Evolutionary conservation across 2,888 invertebrate genomes (phyloP).

Genomic region (Trisateles emortualis): DNA sequence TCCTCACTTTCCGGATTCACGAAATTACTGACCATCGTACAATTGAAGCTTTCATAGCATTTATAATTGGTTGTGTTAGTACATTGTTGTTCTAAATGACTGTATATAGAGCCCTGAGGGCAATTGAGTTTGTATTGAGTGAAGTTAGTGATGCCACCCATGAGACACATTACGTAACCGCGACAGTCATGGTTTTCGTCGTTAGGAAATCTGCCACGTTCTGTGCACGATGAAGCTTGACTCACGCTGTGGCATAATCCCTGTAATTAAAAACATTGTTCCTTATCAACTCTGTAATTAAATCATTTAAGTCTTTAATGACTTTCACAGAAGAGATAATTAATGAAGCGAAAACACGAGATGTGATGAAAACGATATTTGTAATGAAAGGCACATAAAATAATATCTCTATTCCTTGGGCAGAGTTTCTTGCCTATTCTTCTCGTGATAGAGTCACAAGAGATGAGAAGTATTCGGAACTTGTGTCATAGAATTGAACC

Average conservation of each 20-base stretch:
- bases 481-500: no score
- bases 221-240: conserved; percentile 58
- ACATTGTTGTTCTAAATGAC: conserved; percentile 70
- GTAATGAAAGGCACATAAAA: background rate
- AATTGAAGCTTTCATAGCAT: conserved; percentile 65
- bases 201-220: conserved; percentile 72
- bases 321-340: conserved; percentile 25
- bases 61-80: conserved; percentile 71
- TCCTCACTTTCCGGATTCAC: conserved; percentile 44
- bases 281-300: conserved; percentile 35
- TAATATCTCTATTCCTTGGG: no score
- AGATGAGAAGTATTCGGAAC: no score
- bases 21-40: conserved; percentile 61
- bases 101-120: conserved; percentile 69
- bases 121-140: conserved; percentile 70
- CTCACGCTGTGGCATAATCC: conserved; percentile 57
- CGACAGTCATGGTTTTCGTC: conserved; percentile 65
- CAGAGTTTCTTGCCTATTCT: no score
- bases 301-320: conserved; percentile 25
- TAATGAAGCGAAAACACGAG: conserved; percentile 2
- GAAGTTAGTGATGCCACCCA: conserved; percentile 56
- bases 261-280: conserved; percentile 60
- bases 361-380: conserved; percentile 3
- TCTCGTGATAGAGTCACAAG: no score
- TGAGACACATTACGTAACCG: conserved; percentile 75